phyloP scores from a whole-genome alignment of 2,888 invertebrate species.

The Amphimallon solstitiale region DNA sequence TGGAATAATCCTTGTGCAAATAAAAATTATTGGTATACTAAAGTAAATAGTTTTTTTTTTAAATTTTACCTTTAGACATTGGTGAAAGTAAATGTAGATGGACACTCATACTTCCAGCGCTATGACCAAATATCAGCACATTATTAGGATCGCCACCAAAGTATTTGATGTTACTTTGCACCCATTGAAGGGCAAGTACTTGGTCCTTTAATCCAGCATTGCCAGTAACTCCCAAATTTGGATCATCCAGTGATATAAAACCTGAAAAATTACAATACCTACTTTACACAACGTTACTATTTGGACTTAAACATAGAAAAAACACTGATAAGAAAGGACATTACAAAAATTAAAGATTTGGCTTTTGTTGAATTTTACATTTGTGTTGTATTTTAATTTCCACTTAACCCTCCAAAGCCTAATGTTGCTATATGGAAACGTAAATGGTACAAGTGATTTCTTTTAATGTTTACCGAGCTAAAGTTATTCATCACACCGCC shows the following conservation, averaged over 20 bases:
- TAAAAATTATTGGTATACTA: neutral
- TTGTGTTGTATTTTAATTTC: no score
- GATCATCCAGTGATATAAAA: slow-evolving; percentile 5
- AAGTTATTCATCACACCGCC: no score
- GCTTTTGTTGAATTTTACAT: no score
- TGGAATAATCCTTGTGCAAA: neutral
- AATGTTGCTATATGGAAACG: no score
- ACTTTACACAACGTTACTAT: no score
- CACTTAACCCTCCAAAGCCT: no score
- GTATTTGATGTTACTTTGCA: slow-evolving; percentile 5
- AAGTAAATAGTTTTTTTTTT: neutral
- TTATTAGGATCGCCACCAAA: slow-evolving; percentile 29
- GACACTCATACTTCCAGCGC: slow-evolving; percentile 17
- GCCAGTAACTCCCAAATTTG: slow-evolving; percentile 6
- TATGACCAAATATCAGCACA: slow-evolving; percentile 16
- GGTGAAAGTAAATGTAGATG: slow-evolving; percentile 21
- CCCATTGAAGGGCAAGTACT: slow-evolving; percentile 29
- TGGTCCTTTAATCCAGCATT: slow-evolving; percentile 27
- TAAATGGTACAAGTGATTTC: no score
- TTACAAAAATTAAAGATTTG: no score
- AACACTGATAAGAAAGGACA: no score
- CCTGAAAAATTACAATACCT: no score
- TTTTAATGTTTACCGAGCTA: no score
- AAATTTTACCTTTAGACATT: slow-evolving; percentile 16
- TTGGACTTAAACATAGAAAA: no score